Percentiles rank a stretch among this genome's conserved stretches.
These are phyloP conservation scores for Caenorhabditis inopinata DNA, from an alignment of 1,140 invertebrate species.

Conservation along the genomic window DNA sequence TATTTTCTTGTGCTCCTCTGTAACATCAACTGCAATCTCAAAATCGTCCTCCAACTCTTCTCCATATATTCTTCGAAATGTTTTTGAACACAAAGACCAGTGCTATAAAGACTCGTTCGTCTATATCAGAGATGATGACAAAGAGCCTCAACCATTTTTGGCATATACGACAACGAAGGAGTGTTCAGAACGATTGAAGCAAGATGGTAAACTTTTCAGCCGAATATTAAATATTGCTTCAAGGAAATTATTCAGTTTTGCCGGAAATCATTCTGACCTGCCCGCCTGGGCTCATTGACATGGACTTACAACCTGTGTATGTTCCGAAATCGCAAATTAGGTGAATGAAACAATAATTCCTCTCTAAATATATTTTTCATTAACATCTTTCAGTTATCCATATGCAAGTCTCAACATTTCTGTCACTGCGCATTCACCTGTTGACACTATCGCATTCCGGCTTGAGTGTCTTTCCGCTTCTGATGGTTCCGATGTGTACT, in stretches of 20 bases:
- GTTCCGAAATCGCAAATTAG: constrained; percentile 25
- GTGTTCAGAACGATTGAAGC: background rate
- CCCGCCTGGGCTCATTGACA: background rate
- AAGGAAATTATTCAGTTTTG: constrained; percentile 20
- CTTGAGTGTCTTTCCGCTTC: constrained; percentile 57
- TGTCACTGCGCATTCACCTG: constrained; percentile 36
- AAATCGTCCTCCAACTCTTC: background rate
- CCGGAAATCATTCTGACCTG: background rate
- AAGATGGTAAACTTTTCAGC: background rate
- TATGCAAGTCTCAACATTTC: constrained; percentile 56
- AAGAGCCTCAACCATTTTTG: background rate
- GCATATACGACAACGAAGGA: background rate
- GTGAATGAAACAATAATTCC: too few relatives aligned
- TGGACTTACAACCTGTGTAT: constrained; percentile 23
- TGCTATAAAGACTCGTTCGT: constrained; percentile 13
- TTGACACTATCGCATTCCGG: constrained; percentile 47
- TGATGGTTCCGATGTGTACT: constrained; percentile 55
- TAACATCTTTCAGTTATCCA: constrained; percentile 54
- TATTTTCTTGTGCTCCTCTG: background rate
- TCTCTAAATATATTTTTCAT: too few relatives aligned
- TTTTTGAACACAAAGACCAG: background rate
- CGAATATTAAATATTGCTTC: background rate
- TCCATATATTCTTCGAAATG: background rate
- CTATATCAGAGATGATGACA: background rate
- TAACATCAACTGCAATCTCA: background rate